Conservation (phyloP, 1,140 invertebrate genomes). For the Acarapis woodi region DNA sequence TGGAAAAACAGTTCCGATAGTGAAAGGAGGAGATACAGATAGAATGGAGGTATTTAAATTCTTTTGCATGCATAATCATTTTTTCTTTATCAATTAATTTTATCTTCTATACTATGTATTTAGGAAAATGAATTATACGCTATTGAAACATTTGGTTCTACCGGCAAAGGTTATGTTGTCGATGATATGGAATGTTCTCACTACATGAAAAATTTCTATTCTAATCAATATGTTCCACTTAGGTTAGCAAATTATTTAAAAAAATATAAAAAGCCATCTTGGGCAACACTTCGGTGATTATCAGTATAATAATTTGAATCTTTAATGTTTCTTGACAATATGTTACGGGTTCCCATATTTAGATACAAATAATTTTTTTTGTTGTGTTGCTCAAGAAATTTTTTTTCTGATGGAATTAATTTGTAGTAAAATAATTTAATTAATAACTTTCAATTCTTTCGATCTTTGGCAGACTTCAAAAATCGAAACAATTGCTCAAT, state of each 20-base stretch:
- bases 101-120: conserved; percentile 1
- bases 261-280: not conserved
- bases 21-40: conserved; percentile 87
- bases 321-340: no score
- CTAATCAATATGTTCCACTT: conserved; percentile 57
- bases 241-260: conserved; percentile 17
- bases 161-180: conserved; percentile 79
- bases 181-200: conserved; percentile 98
- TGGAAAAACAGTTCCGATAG: conserved; percentile 97
- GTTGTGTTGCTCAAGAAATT: conserved; percentile 1
- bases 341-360: not conserved
- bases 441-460: conserved; percentile 3
- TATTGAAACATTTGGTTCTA: conserved; percentile 97
- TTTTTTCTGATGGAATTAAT: not conserved
- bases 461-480: conserved; percentile 33
- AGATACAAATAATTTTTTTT: conserved; percentile 18
- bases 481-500: conserved; percentile 69
- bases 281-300: not conserved
- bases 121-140: conserved; percentile 92
- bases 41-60: conserved; percentile 46
- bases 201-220: conserved; percentile 98
- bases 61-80: not conserved
- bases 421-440: conserved; percentile 5
- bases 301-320: conserved; percentile 1
- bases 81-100: not conserved